Conservation (phyloP, 2,797 vertebrate species). For the Danio choprae region DNA sequence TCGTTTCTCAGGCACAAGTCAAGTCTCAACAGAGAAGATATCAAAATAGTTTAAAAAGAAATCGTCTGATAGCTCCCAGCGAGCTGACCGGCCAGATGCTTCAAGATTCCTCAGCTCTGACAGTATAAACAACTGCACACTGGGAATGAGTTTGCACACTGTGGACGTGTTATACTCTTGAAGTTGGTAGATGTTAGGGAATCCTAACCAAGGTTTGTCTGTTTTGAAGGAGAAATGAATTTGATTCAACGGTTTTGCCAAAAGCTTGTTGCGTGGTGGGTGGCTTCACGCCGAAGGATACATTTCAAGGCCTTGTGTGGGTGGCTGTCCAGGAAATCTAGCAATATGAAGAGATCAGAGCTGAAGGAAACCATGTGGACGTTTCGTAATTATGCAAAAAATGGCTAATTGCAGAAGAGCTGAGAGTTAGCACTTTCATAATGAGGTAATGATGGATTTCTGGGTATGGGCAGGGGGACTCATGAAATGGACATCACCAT, state of each 20-base stretch:
- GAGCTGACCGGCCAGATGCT: slow-evolving; percentile 73
- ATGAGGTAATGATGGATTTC: neutral
- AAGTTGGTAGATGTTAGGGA: slow-evolving; percentile 27
- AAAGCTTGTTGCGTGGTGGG: slow-evolving; percentile 6
- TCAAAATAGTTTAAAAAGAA: slow-evolving; percentile 80
- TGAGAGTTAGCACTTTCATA: neutral
- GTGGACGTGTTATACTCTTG: slow-evolving; percentile 70
- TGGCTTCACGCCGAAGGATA: slow-evolving; percentile 9
- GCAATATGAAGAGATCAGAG: neutral
- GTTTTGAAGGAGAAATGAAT: slow-evolving; percentile 4
- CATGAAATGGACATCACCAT: neutral
- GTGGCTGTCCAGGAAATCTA: neutral
- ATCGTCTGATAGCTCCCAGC: slow-evolving; percentile 79
- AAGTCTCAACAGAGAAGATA: slow-evolving; percentile 80
- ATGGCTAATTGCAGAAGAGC: neutral
- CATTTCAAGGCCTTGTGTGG: slow-evolving; percentile 21
- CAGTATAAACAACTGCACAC: slow-evolving; percentile 73
- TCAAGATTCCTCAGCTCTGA: slow-evolving; percentile 76
- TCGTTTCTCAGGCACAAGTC: slow-evolving; percentile 77
- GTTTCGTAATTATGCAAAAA: slow-evolving; percentile 31
- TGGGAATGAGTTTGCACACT: slow-evolving; percentile 52
- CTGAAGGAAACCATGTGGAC: slow-evolving; percentile 24
- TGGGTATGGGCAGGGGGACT: neutral
- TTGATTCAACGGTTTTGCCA: slow-evolving; percentile 4
- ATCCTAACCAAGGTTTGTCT: neutral